A percentile compares a stretch with the other conserved stretches of the same genome.
Evolutionary conservation across 2,797 vertebrate species (phyloP).

Genomic region (Clarias laeviceps): DNA sequence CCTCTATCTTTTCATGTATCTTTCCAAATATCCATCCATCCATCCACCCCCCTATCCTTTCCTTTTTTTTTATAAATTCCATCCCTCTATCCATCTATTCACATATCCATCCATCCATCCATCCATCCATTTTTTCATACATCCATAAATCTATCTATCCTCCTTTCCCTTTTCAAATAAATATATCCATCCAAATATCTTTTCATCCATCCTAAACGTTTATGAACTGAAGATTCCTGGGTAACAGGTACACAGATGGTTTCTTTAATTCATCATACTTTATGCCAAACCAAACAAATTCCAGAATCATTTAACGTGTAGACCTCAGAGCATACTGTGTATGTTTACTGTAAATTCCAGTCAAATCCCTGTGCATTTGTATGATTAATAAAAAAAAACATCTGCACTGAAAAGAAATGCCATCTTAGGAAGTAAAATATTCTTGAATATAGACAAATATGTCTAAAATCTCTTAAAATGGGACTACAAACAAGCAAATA

Average conservation of each 20-base stretch:
- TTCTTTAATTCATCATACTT: not conserved
- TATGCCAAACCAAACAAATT: not conserved
- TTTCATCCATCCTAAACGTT: not conserved
- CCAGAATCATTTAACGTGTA: not conserved
- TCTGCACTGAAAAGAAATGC: no score
- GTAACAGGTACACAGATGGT: no score
- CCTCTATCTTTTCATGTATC: not conserved
- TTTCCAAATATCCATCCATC: not conserved
- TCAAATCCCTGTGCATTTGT: not conserved
- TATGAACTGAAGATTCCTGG: no score
- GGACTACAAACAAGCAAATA: no score
- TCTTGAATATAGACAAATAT: no score
- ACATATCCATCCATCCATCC: not conserved
- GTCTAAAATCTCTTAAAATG: no score
- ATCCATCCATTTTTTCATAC: not conserved
- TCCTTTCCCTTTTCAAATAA: not conserved
- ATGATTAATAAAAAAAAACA: not conserved
- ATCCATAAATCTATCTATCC: not conserved
- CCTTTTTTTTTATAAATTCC: not conserved
- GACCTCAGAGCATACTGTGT: no score
- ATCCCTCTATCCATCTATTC: not conserved
- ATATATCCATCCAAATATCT: not conserved
- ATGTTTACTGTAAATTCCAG: not conserved
- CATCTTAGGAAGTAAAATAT: no score
- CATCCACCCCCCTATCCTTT: not conserved